Conservation (phyloP, 2,888 invertebrate genomes). For the Hyles lineata region DNA sequence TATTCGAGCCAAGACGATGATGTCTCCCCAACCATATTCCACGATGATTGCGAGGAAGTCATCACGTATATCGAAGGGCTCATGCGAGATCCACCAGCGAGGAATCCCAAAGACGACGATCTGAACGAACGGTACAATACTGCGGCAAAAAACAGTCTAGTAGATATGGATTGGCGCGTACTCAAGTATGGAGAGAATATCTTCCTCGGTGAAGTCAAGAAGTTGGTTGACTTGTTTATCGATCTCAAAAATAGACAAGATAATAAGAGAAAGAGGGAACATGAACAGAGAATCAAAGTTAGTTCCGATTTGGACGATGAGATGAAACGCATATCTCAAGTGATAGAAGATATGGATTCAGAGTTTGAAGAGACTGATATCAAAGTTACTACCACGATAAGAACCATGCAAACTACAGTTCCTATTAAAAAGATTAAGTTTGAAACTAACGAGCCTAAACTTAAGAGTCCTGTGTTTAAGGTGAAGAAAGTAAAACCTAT, state of each 20-base stretch:
- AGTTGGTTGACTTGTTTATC: slow-evolving; percentile 68
- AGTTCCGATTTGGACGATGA: slow-evolving; percentile 73
- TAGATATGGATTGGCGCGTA: slow-evolving; percentile 81
- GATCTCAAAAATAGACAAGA: slow-evolving; percentile 62
- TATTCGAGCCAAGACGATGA: slow-evolving; percentile 87
- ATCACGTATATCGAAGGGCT: slow-evolving; percentile 72
- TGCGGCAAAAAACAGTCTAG: slow-evolving; percentile 70
- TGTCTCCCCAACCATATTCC: slow-evolving; percentile 75
- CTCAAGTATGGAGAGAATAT: slow-evolving; percentile 81
- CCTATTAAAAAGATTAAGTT: slow-evolving; percentile 51
- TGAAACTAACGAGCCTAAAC: slow-evolving; percentile 50
- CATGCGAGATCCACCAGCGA: slow-evolving; percentile 57
- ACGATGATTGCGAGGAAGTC: slow-evolving; percentile 77
- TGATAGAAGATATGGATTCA: slow-evolving; percentile 73
- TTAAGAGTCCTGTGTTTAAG: slow-evolving; percentile 73
- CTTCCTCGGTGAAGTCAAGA: slow-evolving; percentile 75
- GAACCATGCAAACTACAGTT: slow-evolving; percentile 45
- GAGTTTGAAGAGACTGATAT: slow-evolving; percentile 56
- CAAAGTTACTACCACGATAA: slow-evolving; percentile 50
- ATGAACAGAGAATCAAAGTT: slow-evolving; percentile 59
- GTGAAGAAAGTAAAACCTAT: slow-evolving; percentile 73
- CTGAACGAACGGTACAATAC: slow-evolving; percentile 72
- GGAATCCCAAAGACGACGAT: slow-evolving; percentile 60
- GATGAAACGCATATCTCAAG: slow-evolving; percentile 77
- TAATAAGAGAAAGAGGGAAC: slow-evolving; percentile 61